phyloP scores from a whole-genome alignment of 2,888 invertebrate genomes.

The Melieria crassipennis region DNA sequence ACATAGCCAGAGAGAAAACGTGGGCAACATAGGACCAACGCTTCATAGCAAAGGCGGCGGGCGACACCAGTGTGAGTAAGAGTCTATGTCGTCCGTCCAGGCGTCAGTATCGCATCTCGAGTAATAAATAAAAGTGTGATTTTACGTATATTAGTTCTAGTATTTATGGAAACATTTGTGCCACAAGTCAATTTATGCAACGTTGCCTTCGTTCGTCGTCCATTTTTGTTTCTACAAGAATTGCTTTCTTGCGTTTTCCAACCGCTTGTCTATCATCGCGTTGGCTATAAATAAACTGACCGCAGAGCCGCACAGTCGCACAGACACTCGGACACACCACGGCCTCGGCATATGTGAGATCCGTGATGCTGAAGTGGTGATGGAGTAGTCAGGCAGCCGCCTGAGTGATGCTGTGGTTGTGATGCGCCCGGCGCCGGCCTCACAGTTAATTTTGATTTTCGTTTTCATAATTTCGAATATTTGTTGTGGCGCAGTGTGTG shows the following conservation, averaged over 20 bases:
- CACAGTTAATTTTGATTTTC: background rate
- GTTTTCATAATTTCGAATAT: background rate
- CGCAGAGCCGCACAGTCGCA: background rate
- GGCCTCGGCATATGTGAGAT: background rate
- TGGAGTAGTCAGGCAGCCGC: conserved; percentile 9
- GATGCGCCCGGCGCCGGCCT: background rate
- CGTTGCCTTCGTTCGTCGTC: background rate
- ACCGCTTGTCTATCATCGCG: conserved; percentile 11
- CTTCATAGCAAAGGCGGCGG: too few species aligned
- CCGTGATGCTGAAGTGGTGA: conserved; percentile 22
- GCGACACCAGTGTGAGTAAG: too few species aligned
- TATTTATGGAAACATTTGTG: conserved; percentile 13
- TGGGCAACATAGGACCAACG: too few species aligned
- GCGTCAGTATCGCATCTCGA: too few species aligned
- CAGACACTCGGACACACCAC: background rate
- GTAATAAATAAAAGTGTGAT: background rate
- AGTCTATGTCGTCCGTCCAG: too few species aligned
- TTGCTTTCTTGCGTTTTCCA: background rate
- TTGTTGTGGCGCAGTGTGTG: conserved; percentile 33
- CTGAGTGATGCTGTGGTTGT: conserved; percentile 26
- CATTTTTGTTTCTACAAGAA: background rate
- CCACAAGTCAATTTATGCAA: conserved; percentile 13
- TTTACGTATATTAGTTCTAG: background rate
- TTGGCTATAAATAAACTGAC: conserved; percentile 17
- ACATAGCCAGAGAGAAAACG: too few species aligned